Evolutionary conservation across 2,113 vertebrate genomes (phyloP), one percentile per base, ranked within the genome.

Genomic region (Saimiri boliviensis): DNA sequence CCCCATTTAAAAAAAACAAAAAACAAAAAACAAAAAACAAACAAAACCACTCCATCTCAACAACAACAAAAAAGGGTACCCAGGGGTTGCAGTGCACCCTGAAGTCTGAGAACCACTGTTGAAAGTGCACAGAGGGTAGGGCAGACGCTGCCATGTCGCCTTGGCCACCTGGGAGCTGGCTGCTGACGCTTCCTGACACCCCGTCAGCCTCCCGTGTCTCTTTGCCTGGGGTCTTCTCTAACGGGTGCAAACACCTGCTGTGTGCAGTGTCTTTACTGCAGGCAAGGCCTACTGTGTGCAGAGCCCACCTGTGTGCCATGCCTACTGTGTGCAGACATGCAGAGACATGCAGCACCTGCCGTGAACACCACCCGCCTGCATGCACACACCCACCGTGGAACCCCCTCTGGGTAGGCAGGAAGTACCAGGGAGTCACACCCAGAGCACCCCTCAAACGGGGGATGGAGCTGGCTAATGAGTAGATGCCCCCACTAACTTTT

Each of bases 31-130:
- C n/a, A n/a, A n/a, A n/a, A n/a, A n/a, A n/a, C n/a, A n/a, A n/a
- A n/a, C n/a, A n/a, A n/a, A n/a, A n/a, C n/a, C n/a, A n/a, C n/a
- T n/a, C 52, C 16, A 17, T 17, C 52, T 52, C 52, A 52, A 52
- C 52, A 52, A 52, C 49, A 52, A 49, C 13, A 49, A 49, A 30
- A 2, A 17, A 17, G 32, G 6, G 32, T 3, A 68, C 66, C 32
- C 66, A 68, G 16, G 1, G 47, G 10, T 4, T 17, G 11, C 68
- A 0, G 0, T 4, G 16, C 52, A 40, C 16, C 63, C 71, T 1
- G 37, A 52, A 21, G 19, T 17, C 25, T 70, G 47, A 80, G 71
- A 52, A 1, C 10, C 49, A 4, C 16, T 14, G 16, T 27, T 32
- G 30, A 3, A 4, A 56, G 68, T 27, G n/a, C 11, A 4, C 25